Evolutionary conservation across 2,888 invertebrate genomes (phyloP).

Genomic region (Drosophila neoperkinsi): DNA sequence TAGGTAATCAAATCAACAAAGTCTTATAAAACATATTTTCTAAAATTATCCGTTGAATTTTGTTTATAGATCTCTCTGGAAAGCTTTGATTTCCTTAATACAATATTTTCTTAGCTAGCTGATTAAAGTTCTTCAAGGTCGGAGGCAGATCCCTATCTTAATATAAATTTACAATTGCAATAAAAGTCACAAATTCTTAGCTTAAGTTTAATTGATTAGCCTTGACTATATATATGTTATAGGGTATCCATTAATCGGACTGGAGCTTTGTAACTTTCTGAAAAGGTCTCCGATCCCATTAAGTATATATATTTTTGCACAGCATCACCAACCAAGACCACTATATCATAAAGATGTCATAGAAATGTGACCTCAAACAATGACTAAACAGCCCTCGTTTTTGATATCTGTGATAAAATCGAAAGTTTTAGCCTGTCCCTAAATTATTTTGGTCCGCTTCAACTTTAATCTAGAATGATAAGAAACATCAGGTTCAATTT

Average conservation of each 20-base stretch:
- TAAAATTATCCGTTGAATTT: neutral
- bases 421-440: neutral
- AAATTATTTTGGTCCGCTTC: neutral
- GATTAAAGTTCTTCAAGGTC: neutral
- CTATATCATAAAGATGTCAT: no score
- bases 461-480: neutral
- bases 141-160: neutral
- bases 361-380: neutral
- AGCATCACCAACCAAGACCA: no score
- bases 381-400: neutral
- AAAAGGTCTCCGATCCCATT: no score
- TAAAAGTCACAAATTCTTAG: neutral
- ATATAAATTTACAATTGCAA: neutral
- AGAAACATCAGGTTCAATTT: neutral
- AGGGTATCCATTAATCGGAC: no score
- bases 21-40: neutral
- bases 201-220: rapidly evolving
- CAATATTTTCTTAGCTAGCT: neutral
- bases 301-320: no score
- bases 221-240: no score
- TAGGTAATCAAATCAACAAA: neutral
- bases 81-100: neutral
- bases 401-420: neutral
- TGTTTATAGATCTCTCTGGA: neutral
- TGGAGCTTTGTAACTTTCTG: no score